These are phyloP conservation scores for Eumacrocentrus americanus DNA, from an alignment of 2,888 invertebrate genomes.

Conservation along the genomic window DNA sequence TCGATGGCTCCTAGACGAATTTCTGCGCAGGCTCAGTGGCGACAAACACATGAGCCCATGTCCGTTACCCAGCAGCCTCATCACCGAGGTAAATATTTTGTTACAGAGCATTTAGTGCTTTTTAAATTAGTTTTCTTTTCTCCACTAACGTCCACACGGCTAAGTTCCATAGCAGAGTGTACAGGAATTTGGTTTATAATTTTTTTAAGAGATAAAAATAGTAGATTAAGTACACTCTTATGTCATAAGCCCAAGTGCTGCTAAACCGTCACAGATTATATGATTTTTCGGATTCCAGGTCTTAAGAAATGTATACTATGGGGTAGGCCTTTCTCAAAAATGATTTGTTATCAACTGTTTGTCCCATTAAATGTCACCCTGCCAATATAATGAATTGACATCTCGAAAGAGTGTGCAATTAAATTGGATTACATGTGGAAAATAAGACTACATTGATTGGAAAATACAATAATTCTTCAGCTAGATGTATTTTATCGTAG, in stretches of 20 bases:
- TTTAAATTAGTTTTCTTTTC: no score
- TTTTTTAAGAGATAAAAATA: no score
- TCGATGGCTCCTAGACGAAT: conserved; percentile 45
- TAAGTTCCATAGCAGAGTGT: no score
- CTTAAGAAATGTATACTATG: conserved; percentile 57
- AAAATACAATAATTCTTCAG: conserved; percentile 24
- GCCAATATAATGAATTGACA: no score
- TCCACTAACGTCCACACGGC: no score
- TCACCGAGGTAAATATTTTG: conserved; percentile 61
- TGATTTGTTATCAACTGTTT: conserved; percentile 7
- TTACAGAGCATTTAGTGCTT: no score
- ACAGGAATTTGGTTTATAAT: no score
- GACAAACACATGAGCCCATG: conserved; percentile 58
- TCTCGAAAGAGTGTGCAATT: no score
- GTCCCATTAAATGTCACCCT: no score
- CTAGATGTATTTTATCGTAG: conserved; percentile 42
- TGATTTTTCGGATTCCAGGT: conserved; percentile 58
- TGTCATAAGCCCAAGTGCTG: conserved; percentile 30
- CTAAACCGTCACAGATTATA: conserved; percentile 52
- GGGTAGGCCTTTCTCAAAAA: conserved; percentile 49
- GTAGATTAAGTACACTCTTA: conserved; percentile 25
- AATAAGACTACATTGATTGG: conserved; percentile 8
- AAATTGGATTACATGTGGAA: no score
- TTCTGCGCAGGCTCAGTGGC: conserved; percentile 63
- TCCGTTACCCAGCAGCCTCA: conserved; percentile 50